These are phyloP conservation scores for Agriopis marginaria DNA, from an alignment of 2,888 invertebrate genomes.

Conservation along the genomic window DNA sequence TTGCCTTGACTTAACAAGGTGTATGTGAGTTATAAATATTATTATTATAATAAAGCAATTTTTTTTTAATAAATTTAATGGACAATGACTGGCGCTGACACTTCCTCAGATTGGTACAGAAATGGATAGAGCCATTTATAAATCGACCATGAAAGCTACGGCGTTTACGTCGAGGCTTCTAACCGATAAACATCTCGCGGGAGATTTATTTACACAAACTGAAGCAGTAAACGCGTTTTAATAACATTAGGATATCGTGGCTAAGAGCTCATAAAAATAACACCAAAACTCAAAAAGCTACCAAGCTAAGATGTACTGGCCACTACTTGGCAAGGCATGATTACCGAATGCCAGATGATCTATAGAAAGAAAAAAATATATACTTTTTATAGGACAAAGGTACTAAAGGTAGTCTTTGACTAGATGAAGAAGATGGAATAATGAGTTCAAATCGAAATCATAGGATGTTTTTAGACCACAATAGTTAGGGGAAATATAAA, in stretches of 20 bases:
- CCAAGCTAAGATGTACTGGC: neutral
- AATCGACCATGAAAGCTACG: constrained; percentile 19
- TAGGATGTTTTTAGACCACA: neutral
- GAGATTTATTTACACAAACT: constrained; percentile 27
- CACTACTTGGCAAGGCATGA: neutral
- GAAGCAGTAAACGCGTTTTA: constrained; percentile 17
- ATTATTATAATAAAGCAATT: constrained; percentile 6
- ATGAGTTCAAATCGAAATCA: neutral
- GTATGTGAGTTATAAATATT: neutral
- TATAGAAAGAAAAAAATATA: no score
- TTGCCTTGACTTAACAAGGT: constrained; percentile 6
- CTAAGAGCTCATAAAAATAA: constrained; percentile 4
- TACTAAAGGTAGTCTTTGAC: no score
- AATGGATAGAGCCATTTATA: constrained; percentile 16
- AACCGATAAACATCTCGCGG: constrained; percentile 29
- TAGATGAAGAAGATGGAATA: neutral
- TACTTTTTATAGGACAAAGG: no score
- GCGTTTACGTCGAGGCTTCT: constrained; percentile 25
- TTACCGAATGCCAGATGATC: neutral
- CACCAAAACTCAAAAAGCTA: neutral
- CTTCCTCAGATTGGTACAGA: constrained; percentile 19
- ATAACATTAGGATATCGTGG: constrained; percentile 12
- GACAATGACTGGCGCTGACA: constrained; percentile 20
- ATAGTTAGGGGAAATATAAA: neutral
- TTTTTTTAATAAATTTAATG: constrained; percentile 2